phyloP scores from a whole-genome alignment of 2,113 vertebrate genomes.

The Alligator mississippiensis region DNA sequence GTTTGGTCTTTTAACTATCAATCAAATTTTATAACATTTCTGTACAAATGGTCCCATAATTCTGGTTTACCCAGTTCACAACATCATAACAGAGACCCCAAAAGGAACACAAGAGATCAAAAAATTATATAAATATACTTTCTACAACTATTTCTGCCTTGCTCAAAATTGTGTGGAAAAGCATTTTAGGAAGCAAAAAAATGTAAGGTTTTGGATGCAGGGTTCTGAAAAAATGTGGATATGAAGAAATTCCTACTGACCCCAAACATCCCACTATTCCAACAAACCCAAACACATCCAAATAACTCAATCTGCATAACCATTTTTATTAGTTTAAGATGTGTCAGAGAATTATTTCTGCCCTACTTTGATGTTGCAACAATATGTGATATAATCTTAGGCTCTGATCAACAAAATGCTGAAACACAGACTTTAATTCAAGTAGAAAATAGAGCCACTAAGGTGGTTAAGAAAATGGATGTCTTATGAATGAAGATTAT shows the following conservation, averaged over 20 bases:
- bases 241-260: neutral
- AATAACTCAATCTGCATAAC: rapidly evolving
- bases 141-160: rapidly evolving
- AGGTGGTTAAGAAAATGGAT: too few relatives aligned
- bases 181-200: neutral
- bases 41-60: neutral
- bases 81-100: neutral
- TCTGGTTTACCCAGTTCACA: too few relatives aligned
- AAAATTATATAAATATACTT: neutral
- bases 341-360: neutral
- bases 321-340: neutral
- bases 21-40: neutral
- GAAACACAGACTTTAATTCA: neutral
- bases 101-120: neutral
- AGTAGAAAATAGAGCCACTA: too few relatives aligned
- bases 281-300: neutral
- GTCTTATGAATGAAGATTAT: too few relatives aligned
- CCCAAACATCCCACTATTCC: neutral
- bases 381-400: neutral
- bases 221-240: neutral
- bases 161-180: neutral
- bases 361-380: neutral
- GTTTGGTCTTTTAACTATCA: neutral
- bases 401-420: neutral
- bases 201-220: neutral